phyloP scores from a whole-genome alignment of 1,140 invertebrate species.

The Drosophila sechellia region DNA sequence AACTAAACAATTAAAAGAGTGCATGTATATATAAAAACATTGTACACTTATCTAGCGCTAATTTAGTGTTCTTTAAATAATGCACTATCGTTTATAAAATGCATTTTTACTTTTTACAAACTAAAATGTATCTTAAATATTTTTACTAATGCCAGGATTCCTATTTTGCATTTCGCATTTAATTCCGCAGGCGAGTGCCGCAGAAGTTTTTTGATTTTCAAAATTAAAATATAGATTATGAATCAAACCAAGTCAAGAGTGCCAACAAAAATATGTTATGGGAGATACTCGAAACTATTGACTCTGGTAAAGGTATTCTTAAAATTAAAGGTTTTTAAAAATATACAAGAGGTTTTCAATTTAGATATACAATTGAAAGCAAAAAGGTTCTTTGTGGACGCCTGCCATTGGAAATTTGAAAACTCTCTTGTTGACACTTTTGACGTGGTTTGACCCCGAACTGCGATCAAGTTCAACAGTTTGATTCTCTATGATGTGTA shows the following conservation, averaged over 20 bases:
- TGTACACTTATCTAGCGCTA: constrained; percentile 35
- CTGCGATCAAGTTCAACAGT: not conserved
- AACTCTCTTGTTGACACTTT: constrained; percentile 2
- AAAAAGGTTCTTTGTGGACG: too few relatives aligned
- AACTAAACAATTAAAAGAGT: constrained; percentile 13
- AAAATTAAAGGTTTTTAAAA: not conserved
- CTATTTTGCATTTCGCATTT: not conserved
- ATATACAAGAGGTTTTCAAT: too few relatives aligned
- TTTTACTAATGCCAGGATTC: constrained; percentile 35
- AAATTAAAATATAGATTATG: not conserved
- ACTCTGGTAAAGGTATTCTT: not conserved
- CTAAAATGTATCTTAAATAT: constrained; percentile 61
- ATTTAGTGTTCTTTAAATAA: constrained; percentile 27
- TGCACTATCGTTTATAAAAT: constrained; percentile 37
- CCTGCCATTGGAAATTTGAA: too few relatives aligned
- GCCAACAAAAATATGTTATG: not conserved
- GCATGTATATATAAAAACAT: constrained; percentile 29
- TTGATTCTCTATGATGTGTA: constrained; percentile 45
- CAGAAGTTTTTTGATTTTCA: not conserved
- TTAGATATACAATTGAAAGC: too few relatives aligned
- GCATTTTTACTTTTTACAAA: constrained; percentile 50
- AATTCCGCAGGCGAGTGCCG: too few relatives aligned
- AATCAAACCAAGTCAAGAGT: not conserved
- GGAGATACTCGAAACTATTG: not conserved
- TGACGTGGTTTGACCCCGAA: constrained; percentile 1